Conservation (phyloP, 2,797 vertebrate species). For the Helostoma temminkii region DNA sequence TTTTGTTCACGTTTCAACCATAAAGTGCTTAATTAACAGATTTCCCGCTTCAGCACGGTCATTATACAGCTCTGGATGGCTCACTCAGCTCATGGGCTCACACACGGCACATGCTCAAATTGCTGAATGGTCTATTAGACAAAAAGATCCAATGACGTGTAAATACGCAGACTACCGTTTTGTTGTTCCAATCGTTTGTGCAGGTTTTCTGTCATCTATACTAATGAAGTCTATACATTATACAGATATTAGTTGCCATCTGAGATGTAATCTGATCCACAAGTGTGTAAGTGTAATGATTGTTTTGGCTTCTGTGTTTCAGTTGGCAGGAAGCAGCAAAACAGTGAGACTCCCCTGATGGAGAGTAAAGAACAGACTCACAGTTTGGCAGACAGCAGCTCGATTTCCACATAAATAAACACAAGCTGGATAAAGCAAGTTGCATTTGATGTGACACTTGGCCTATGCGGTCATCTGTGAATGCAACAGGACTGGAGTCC, state of each 20-base stretch:
- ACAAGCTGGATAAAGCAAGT: slow-evolving; percentile 47
- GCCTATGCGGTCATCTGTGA: slow-evolving; percentile 45
- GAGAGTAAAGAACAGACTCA: slow-evolving; percentile 6
- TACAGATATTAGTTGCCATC: slow-evolving; percentile 6
- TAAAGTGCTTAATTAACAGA: slow-evolving; percentile 35
- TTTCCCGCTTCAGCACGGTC: slow-evolving; percentile 22
- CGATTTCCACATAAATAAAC: slow-evolving; percentile 62
- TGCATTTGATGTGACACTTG: slow-evolving; percentile 48
- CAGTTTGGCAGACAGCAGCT: slow-evolving; percentile 45
- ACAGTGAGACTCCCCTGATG: slow-evolving; percentile 15
- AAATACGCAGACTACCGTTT: background rate
- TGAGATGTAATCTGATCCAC: slow-evolving; percentile 23
- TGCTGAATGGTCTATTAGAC: background rate
- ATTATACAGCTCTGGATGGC: slow-evolving; percentile 14
- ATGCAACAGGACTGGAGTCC: slow-evolving; percentile 40
- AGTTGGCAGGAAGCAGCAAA: slow-evolving; percentile 19
- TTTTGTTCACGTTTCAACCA: slow-evolving; percentile 28
- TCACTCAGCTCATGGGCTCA: slow-evolving; percentile 33
- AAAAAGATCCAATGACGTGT: background rate
- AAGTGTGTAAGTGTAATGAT: background rate
- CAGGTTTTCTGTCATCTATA: background rate
- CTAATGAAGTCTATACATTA: background rate
- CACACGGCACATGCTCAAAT: background rate
- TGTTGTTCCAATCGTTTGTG: too few relatives aligned
- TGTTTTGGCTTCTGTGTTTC: slow-evolving; percentile 23